Evolutionary conservation across 1,140 invertebrate species (phyloP), one percentile per base, ranked within the genome.

Genomic region (Conus ventricosus): DNA sequence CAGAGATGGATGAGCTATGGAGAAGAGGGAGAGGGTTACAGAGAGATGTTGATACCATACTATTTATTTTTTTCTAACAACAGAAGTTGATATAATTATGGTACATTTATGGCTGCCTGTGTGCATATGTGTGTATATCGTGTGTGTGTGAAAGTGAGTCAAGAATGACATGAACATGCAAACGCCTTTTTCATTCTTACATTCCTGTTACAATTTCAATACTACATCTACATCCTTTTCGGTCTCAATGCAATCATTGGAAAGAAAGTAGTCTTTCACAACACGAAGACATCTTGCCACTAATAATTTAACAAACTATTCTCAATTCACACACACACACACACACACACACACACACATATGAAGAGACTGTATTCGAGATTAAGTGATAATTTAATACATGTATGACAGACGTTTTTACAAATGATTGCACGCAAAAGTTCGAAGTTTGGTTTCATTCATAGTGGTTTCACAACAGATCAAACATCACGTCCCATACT

Each of bases 351-450:
- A 23, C 17, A 75, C 67, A 75, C 7, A 23, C 11, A 75, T 1
- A 75, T 20, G 23, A 15, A 25, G 27, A 82, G 17, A 4, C 54
- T 17, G 4, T 51, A 23, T 51, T 51, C 39, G 15, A 55, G 27
- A 82, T 82, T 82, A 23, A 82, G 15, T 82, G 39, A 82, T 82
- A 51, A 20, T 82, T 82, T 51, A 54, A 53, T 53, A 53, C 80
- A 82, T 51, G 51, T 17, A 82, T 82, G 80, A 82, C 25, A 53
- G 39, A 15, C 11, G 10, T 71, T 23, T 71, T 71, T 71, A 71
- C 67, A 71, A 71, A 71, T 23, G 67, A 71, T 71, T 71, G 67
- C 67, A 71, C 67, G 20, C 67, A 71, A 0, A 82, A 82, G 54
- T 82, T n/a, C 54, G 51, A 2, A 51, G 23, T 11, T 71, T 71